Conservation (phyloP, 2,888 invertebrate genomes). For the Aethes cnicana region DNA sequence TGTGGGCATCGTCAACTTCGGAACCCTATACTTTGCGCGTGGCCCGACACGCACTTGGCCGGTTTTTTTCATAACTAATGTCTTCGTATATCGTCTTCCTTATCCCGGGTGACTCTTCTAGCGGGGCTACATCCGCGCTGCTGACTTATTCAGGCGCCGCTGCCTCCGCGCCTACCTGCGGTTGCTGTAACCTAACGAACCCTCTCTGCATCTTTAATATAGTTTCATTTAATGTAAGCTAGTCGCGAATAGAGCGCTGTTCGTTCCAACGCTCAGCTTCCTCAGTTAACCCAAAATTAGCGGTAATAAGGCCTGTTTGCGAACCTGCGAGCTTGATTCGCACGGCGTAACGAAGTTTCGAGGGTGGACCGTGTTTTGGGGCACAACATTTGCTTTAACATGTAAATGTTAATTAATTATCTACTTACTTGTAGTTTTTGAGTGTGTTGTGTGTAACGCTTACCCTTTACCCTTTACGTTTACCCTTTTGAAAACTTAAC, state of each 20-base stretch:
- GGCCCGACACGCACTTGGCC: too few species aligned
- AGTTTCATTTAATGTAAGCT: slow-evolving; percentile 76
- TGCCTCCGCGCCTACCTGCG: slow-evolving; percentile 68
- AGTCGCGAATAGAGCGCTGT: slow-evolving; percentile 59
- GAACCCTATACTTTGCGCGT: too few species aligned
- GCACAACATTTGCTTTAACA: neutral
- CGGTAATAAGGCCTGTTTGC: slow-evolving; percentile 36
- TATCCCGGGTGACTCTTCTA: too few species aligned
- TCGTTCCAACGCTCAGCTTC: slow-evolving; percentile 57
- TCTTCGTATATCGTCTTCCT: too few species aligned
- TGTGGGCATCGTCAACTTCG: too few species aligned
- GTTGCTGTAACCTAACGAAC: slow-evolving; percentile 80
- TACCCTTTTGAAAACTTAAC: too few species aligned
- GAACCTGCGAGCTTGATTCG: slow-evolving; percentile 15
- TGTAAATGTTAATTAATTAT: neutral
- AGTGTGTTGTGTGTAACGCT: too few species aligned
- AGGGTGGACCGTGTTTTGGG: neutral
- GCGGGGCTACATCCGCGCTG: slow-evolving; percentile 36
- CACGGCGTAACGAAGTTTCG: slow-evolving; percentile 1
- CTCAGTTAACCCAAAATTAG: slow-evolving; percentile 42
- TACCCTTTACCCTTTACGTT: too few species aligned
- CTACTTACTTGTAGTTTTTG: too few species aligned
- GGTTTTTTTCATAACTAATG: too few species aligned
- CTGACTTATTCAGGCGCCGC: slow-evolving; percentile 72
- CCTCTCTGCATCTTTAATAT: slow-evolving; percentile 77